Base-by-base conservation (phyloP, 2,888 invertebrate genomes). In the Pristionchus mayeri region DNA sequence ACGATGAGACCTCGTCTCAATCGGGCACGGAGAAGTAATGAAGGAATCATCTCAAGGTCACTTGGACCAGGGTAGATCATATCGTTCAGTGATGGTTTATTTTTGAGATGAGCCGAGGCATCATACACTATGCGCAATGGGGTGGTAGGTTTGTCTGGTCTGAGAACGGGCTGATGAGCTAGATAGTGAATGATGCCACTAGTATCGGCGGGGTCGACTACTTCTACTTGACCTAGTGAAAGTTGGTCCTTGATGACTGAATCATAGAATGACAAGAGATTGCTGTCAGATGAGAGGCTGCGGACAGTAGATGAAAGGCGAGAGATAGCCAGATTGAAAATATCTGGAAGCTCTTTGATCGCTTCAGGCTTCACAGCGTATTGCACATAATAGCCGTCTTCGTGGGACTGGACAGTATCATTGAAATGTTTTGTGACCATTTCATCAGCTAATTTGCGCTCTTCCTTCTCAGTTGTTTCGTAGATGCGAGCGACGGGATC, bases 111-210 rank as follows among this genome's bases (percentile, higher is more conserved):
- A n/a, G n/a, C n/a, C n/a, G n/a, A n/a, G n/a, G n/a, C n/a, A n/a
- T n/a, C n/a, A n/a, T 85, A 80, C 0, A 89, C 88, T 2, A 87
- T 83, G 13, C 89, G 52, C 1, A 83, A 2, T 21, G 86, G 86
- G 2, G 87, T 86, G 4, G 85, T 78, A 0, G 40, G 44, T 24
- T 75, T 75, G 40, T 75, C 1, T n/a, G n/a, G n/a, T n/a, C n/a
- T n/a, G n/a, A n/a, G n/a, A n/a, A n/a, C n/a, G n/a, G n/a, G n/a
- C n/a, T 75, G 71, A 18, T 75, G 71, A 75, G 40, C 44, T 0
- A 40, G 44, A 24, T 75, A 75, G 21, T 75, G 71, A 24, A 75
- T 75, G 40, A 75, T 40, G 2, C 24, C n/a, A 44, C 24, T 44
- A 11, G 71, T 21, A 18, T 75, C 40, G 1, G 30, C 67, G 3